Base-by-base conservation (phyloP, 2,888 invertebrate species). In the Rhingia campestris region DNA sequence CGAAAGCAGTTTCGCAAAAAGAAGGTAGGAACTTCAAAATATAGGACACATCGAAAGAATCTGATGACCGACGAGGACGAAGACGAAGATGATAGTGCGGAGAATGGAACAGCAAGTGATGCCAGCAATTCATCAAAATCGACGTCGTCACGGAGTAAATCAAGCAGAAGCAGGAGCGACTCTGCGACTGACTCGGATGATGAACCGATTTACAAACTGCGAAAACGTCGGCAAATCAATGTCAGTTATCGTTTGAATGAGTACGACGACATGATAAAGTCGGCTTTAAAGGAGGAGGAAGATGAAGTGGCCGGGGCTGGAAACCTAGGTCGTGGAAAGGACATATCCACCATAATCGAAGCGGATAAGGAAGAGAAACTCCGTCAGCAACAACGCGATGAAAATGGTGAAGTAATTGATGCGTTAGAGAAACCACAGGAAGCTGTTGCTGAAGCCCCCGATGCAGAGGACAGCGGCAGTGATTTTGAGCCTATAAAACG, bases 261-360 rank as follows among this genome's bases (percentile, higher is more conserved):
- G 91, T 99, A 97, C 92, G 99, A 99, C 90, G 96, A 98, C 37
- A 94, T 99, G 90, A 99, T 99, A 87, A 96, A 97, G 90, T 97
- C 97, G 47, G 99, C 99, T 7, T 95, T 97, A 86, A 94, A 95
- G 92, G 90, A 91, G 72, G 96, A 96, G 88, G 94, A 95, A 89
- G 95, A 95, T 35, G 94, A 95, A 4, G 94, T 94, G 0, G 95
- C 95, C 73, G 95, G 96, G 33, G 95, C 95, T 0, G 96, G 97
- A 0, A 96, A 95, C 90, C 94, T 95, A 87, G 95, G 96, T 0
- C 93, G 97, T 30, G 98, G 98, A 0, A 98, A 98, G 90, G 97
- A 98, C 90, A 97, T 97, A 87, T 94, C 96, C n/a, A 97, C 97
- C 66, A 97, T 97, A 86, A 95, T 96, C 1, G 95, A 96, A 86